phyloP scores from a whole-genome alignment of 1,140 invertebrate genomes.

The fruit fly (Drosophila melanogaster) region Release_6_plus_ISO1_MT NT_037436.4:10231001-10231500 shows the following conservation, averaged over 20 bases:
- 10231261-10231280: slow-evolving; percentile 15
- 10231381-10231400: slow-evolving; percentile 53
- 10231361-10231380: slow-evolving; percentile 38
- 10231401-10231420: slow-evolving; percentile 46
- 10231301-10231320: slow-evolving; percentile 60
- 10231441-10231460: slow-evolving; percentile 7
- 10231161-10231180: slow-evolving; percentile 69
- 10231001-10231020: slow-evolving; percentile 83
- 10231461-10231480: slow-evolving; percentile 50
- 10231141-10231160: slow-evolving; percentile 82
- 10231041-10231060: slow-evolving; percentile 11
- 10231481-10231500: slow-evolving; percentile 72
- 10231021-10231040: slow-evolving; percentile 67
- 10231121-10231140: slow-evolving; percentile 83
- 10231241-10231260: slow-evolving; percentile 67
- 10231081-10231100: slow-evolving; percentile 57
- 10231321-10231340: slow-evolving; percentile 50
- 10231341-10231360: slow-evolving; percentile 5
- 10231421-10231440: slow-evolving; percentile 9
- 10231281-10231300: slow-evolving; percentile 36
- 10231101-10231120: slow-evolving; percentile 81
- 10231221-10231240: slow-evolving; percentile 68
- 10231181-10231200: slow-evolving; percentile 79
- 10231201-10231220: slow-evolving; percentile 26
- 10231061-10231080: slow-evolving; percentile 15